Evolutionary conservation across 2,797 vertebrate genomes (phyloP).

Genomic region (Protosalanx chinensis): DNA sequence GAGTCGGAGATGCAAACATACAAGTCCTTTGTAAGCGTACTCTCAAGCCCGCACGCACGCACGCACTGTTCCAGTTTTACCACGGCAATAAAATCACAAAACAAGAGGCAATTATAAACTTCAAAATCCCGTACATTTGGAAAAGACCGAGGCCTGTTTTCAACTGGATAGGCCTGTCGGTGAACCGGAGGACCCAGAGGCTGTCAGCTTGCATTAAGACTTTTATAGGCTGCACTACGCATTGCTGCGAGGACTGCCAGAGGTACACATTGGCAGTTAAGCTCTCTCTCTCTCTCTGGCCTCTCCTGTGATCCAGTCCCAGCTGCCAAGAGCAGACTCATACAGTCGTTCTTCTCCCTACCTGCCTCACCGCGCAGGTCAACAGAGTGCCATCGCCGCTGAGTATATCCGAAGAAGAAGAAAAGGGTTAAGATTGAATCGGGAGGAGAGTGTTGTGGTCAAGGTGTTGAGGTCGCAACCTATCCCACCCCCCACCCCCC

Average conservation of each 20-base stretch:
- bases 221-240: slow-evolving; percentile 27
- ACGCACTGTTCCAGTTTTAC: slow-evolving; percentile 10
- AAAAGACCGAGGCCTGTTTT: neutral
- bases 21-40: neutral
- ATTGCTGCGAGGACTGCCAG: slow-evolving; percentile 13
- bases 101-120: slow-evolving; percentile 11
- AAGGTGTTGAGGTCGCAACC: neutral
- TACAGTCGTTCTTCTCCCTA: neutral
- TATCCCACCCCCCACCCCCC: too few species aligned
- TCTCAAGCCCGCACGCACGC: neutral
- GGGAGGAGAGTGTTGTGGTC: too few species aligned
- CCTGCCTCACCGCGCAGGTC: too few species aligned
- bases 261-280: slow-evolving; percentile 10
- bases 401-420: too few species aligned
- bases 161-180: slow-evolving; percentile 9
- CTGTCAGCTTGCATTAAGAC: slow-evolving; percentile 42
- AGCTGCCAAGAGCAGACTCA: neutral
- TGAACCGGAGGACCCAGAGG: slow-evolving; percentile 40
- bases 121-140: neutral
- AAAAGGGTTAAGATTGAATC: too few species aligned
- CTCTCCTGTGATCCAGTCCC: neutral
- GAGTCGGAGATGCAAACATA: neutral
- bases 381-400: neutral
- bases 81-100: slow-evolving; percentile 3
- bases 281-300: neutral